phyloP scores from a whole-genome alignment of 2,888 invertebrate species.

The Cephus runcator region DNA sequence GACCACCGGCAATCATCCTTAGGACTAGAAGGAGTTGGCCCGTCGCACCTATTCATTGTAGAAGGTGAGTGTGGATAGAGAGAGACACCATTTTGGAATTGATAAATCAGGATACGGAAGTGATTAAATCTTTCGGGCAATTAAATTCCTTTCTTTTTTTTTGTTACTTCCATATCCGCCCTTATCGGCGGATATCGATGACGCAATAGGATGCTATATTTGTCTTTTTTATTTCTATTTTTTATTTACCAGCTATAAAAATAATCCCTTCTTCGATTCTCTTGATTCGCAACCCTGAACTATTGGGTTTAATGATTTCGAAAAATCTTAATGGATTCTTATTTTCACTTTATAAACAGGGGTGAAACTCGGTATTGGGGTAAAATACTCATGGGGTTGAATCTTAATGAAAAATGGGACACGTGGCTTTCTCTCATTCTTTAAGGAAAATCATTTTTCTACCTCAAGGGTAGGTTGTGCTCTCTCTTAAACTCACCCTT shows the following conservation, averaged over 20 bases:
- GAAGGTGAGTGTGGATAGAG: constrained; percentile 69
- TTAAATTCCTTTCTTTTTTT: too few relatives aligned
- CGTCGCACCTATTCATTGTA: constrained; percentile 76
- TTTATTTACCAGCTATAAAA: not conserved
- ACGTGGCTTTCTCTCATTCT: too few relatives aligned
- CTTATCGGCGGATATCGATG: too few relatives aligned
- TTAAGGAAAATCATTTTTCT: too few relatives aligned
- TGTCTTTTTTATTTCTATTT: constrained; percentile 10
- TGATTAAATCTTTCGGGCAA: not conserved
- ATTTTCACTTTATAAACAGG: not conserved
- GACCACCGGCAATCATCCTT: constrained; percentile 72
- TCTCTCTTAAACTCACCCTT: too few relatives aligned
- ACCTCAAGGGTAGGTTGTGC: too few relatives aligned
- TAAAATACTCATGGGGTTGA: too few relatives aligned
- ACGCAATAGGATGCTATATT: not conserved
- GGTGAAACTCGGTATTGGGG: too few relatives aligned
- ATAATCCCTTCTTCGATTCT: too few relatives aligned
- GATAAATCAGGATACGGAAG: not conserved
- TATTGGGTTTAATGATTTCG: not conserved
- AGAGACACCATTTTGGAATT: constrained; percentile 9
- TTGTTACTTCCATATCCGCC: too few relatives aligned
- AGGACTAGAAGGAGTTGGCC: constrained; percentile 81
- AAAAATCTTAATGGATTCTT: not conserved
- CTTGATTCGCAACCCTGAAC: not conserved
- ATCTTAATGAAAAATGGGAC: too few relatives aligned